These are phyloP conservation scores for Eretmocerus hayati DNA, from an alignment of 2,888 invertebrate genomes.

Conservation along the genomic window DNA sequence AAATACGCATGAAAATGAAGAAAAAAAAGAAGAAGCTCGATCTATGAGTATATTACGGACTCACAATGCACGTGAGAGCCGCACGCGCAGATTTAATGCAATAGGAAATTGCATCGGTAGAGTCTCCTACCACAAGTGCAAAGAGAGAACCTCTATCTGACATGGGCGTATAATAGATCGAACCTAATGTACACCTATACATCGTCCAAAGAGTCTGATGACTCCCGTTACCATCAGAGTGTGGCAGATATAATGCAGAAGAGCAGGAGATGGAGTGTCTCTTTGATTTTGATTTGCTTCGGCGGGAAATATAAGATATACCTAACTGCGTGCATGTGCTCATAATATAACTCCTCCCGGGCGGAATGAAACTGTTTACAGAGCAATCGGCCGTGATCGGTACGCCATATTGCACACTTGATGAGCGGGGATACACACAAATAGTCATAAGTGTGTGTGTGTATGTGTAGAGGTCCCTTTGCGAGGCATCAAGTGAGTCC, in stretches of 20 bases:
- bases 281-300: conserved; percentile 18
- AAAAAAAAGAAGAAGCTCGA: neutral
- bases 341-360: too few species aligned
- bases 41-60: neutral
- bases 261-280: conserved; percentile 6
- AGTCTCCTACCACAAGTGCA: neutral
- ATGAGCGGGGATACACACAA: too few species aligned
- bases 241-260: too few species aligned
- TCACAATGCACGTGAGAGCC: conserved; percentile 6
- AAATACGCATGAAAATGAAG: conserved; percentile 9
- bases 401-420: too few species aligned
- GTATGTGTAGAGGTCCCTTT: too few species aligned
- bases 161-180: neutral
- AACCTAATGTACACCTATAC: neutral
- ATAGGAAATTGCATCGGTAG: conserved; percentile 5
- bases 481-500: too few species aligned
- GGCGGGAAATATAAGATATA: too few species aligned
- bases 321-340: too few species aligned
- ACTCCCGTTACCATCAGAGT: conserved; percentile 18
- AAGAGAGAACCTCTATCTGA: neutral
- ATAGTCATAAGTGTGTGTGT: too few species aligned
- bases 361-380: conserved; percentile 20
- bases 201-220: conserved; percentile 11
- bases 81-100: conserved; percentile 7
- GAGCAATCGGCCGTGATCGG: conserved; percentile 18